Evolutionary conservation across 2,113 vertebrate genomes (phyloP).

Genomic region (Prunella himalayana): DNA sequence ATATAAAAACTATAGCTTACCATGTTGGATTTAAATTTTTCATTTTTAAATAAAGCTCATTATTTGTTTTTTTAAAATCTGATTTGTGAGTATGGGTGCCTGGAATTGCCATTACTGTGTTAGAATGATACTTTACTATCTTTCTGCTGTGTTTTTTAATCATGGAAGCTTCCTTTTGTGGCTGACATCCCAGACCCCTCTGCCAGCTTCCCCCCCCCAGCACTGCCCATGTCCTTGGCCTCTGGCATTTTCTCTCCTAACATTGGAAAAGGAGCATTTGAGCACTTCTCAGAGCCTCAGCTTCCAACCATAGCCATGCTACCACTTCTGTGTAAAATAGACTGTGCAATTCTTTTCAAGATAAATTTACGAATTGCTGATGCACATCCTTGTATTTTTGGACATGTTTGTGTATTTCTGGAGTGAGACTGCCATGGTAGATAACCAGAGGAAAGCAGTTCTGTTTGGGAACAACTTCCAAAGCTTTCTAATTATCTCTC

Average conservation of each 20-base stretch:
- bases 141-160: background rate
- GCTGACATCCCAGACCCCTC: background rate
- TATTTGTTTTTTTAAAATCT: background rate
- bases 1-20: background rate
- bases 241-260: background rate
- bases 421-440: background rate
- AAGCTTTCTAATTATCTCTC: slow-evolving; percentile 44
- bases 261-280: background rate
- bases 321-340: background rate
- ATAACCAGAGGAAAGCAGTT: slow-evolving; percentile 14
- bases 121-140: background rate
- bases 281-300: background rate
- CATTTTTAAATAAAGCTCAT: background rate
- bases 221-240: background rate
- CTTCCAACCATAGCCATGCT: background rate
- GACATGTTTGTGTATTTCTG: background rate
- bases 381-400: background rate
- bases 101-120: background rate
- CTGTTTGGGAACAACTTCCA: background rate
- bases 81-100: background rate
- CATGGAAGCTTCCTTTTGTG: background rate
- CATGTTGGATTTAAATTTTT: background rate
- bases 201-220: background rate
- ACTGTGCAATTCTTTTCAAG: background rate
- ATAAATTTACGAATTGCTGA: background rate